Base-by-base conservation (phyloP, 2,113 vertebrate species). In the Ariopsis seemanni region DNA sequence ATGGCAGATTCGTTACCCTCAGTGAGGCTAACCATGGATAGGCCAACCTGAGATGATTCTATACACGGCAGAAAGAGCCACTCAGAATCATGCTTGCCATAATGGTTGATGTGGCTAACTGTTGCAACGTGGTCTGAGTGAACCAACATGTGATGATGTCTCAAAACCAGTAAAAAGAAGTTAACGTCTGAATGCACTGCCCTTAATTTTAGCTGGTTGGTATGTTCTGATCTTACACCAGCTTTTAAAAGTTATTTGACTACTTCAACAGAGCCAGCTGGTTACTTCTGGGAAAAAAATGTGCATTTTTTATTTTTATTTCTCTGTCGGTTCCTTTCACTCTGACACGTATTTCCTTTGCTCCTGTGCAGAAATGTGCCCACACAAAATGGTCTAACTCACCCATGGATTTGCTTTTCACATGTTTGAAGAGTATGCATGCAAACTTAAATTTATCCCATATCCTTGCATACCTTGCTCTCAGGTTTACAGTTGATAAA, bases 1-100 rank as follows among this genome's bases (percentile, higher is more conserved):
- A 42, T 11, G 4, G 18, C 20, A 52, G 74, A 25, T 77, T 77
- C 20, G 71, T 48, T 55, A 79, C 11, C 14, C 22, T 79, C 52
- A 79, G 50, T 53, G 50, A 79, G 75, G n/a, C 18, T 74, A 74
- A 74, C 34, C 42, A 74, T 74, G 71, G 71, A 42, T 20, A 74
- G 71, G 50, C 52, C 50, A 25, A n/a, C 22, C 25, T 55, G 12
- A 79, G 12, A 25, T 79, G 75, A 27, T n/a, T 27, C 52, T 6
- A 17, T 14, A 27, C 52, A n/a, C 53, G 75, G 11, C 12, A 2
- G 22, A 53, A 42, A 69, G 27, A 18, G 14, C 69, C 4, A 7
- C 17, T 34, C 67, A 72, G 20, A 22, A 75, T 75, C 9, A 2
- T 52, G 9, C 17, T 4, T 72, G 34, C 69, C 69, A 18, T 50